phyloP scores from a whole-genome alignment of 2,888 invertebrate species.

The Polyommatus icarus region DNA sequence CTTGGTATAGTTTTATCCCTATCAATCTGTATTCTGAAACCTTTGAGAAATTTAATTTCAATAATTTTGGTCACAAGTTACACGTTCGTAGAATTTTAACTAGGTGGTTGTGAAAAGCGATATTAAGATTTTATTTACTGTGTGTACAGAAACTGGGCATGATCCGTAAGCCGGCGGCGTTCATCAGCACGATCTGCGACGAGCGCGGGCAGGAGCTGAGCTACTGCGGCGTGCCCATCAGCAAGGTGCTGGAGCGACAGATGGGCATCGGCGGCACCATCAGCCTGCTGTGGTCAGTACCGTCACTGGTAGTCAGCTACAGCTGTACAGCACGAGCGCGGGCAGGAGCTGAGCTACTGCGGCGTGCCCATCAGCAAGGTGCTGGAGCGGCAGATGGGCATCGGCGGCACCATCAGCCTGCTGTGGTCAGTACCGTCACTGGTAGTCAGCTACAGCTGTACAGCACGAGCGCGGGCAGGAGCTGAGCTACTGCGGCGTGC shows the following conservation, averaged over 20 bases:
- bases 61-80: too few species aligned
- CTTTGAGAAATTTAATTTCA: too few species aligned
- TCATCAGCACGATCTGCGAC: conserved; percentile 99
- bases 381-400: conserved; percentile 95
- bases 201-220: conserved; percentile 98
- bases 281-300: conserved; percentile 90
- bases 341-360: conserved; percentile 97
- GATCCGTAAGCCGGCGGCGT: conserved; percentile 98
- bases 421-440: conserved; percentile 87
- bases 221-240: conserved; percentile 96
- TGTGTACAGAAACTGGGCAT: conserved; percentile 94
- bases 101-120: too few species aligned
- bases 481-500: conserved; percentile 96
- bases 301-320: too few species aligned
- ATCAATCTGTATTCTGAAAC: too few species aligned
- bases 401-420: conserved; percentile 97
- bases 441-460: too few species aligned
- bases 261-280: conserved; percentile 99
- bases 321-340: too few species aligned
- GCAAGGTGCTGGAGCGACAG: conserved; percentile 94
- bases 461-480: conserved; percentile 99
- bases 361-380: conserved; percentile 95
- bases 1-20: too few species aligned
- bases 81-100: too few species aligned
- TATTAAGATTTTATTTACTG: too few species aligned